Conservation (phyloP, 2,888 invertebrate genomes). For the Agrotis exclamationis region DNA sequence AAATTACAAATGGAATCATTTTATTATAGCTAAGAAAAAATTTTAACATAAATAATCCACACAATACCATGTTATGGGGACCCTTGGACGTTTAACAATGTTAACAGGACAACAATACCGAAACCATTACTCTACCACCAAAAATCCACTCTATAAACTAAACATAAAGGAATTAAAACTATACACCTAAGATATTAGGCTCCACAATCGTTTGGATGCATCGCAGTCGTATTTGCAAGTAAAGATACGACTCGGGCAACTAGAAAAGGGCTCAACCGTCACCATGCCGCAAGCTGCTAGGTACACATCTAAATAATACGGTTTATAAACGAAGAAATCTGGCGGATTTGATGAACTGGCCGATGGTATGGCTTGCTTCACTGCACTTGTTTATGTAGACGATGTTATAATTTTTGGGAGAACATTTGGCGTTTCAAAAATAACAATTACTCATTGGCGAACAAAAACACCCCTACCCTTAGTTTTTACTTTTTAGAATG, state of each 20-base stretch:
- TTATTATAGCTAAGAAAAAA: slow-evolving; percentile 21
- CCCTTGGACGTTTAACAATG: slow-evolving; percentile 33
- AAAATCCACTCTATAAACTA: slow-evolving; percentile 73
- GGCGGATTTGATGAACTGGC: slow-evolving; percentile 56
- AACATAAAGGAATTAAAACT: slow-evolving; percentile 55
- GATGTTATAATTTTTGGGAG: slow-evolving; percentile 1
- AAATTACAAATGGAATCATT: slow-evolving; percentile 30
- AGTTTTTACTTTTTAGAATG: not conserved
- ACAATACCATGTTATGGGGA: slow-evolving; percentile 44
- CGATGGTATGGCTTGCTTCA: slow-evolving; percentile 17
- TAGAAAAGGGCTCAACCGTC: slow-evolving; percentile 76
- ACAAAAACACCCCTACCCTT: not conserved
- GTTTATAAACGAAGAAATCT: slow-evolving; percentile 53
- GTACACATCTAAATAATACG: slow-evolving; percentile 72
- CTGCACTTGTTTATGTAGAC: slow-evolving; percentile 6
- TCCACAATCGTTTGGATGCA: slow-evolving; percentile 78
- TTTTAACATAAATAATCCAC: slow-evolving; percentile 40
- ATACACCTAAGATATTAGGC: slow-evolving; percentile 57
- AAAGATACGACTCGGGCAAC: slow-evolving; percentile 58
- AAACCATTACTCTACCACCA: slow-evolving; percentile 47
- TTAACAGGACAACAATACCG: slow-evolving; percentile 50
- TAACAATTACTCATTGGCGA: not conserved
- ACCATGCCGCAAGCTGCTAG: slow-evolving; percentile 89
- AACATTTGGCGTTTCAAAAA: not conserved
- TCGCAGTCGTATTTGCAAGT: slow-evolving; percentile 66